Evolutionary conservation across 2,113 vertebrate genomes (phyloP).

Genomic region (Progne subis): DNA sequence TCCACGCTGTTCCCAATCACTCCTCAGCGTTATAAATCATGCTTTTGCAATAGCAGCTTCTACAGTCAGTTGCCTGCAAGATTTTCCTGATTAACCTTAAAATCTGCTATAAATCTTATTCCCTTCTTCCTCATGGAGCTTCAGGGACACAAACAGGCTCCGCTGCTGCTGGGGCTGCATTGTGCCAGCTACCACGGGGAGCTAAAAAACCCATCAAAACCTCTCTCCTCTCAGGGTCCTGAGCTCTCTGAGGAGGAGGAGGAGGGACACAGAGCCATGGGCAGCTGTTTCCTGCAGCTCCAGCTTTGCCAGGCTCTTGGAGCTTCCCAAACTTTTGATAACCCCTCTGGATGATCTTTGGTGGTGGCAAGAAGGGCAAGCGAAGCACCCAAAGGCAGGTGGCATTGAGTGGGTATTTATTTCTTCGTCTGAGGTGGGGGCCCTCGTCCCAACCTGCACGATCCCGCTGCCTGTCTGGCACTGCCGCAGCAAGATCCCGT

Average conservation of each 20-base stretch:
- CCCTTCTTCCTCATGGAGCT: neutral
- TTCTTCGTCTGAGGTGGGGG: neutral
- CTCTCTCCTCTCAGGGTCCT: neutral
- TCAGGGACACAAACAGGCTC: neutral
- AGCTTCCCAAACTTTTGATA: rapidly evolving
- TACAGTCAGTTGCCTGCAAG: constrained; percentile 55
- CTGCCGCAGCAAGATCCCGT: neutral
- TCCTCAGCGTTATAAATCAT: constrained; percentile 1
- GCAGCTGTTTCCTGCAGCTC: neutral
- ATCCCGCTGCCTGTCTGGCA: constrained; percentile 7
- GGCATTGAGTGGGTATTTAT: neutral
- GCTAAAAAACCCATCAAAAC: neutral
- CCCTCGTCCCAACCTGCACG: neutral
- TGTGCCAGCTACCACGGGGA: rapidly evolving
- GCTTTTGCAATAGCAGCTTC: constrained; percentile 3
- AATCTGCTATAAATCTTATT: constrained; percentile 55
- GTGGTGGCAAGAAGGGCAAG: rapidly evolving
- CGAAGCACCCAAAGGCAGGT: neutral
- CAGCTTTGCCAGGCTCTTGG: neutral
- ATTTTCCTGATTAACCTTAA: constrained; percentile 67
- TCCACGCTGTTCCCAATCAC: neutral
- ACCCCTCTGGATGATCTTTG: neutral
- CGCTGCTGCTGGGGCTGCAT: rapidly evolving
- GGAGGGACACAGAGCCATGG: neutral
- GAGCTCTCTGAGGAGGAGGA: neutral